Evolutionary conservation across 2,797 vertebrate species (phyloP).

Genomic region (Chrosomus eos): DNA sequence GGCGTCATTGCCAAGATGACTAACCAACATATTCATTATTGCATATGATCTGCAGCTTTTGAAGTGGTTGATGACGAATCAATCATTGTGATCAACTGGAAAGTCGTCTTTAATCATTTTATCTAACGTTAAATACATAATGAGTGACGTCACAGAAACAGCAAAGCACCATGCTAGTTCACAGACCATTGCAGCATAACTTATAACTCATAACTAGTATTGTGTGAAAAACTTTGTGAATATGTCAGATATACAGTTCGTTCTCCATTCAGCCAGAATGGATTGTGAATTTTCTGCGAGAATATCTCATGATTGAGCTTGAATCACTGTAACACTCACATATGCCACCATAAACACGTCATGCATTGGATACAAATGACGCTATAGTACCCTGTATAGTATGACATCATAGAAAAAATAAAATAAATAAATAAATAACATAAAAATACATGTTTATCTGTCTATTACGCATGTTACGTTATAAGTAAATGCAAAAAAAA

Average conservation of each 20-base stretch:
- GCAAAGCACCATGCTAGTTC: background rate
- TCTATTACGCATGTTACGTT: background rate
- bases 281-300: conserved; percentile 1
- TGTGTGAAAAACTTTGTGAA: background rate
- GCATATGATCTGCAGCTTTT: background rate
- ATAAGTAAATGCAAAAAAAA: no score
- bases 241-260: background rate
- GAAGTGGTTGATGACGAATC: background rate
- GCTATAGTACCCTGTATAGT: background rate
- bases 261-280: background rate
- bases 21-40: background rate
- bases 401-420: background rate
- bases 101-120: background rate
- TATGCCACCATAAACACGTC: conserved; percentile 17
- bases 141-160: conserved; percentile 6
- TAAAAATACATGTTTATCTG: background rate
- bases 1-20: background rate
- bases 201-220: background rate
- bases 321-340: conserved; percentile 13
- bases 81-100: background rate
- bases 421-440: no score
- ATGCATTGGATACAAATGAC: background rate
- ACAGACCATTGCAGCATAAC: background rate
- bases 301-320: conserved; percentile 1
- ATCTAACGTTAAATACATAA: background rate